Base-by-base conservation (phyloP, 2,113 vertebrate species). In the Menidia beryllina region DNA sequence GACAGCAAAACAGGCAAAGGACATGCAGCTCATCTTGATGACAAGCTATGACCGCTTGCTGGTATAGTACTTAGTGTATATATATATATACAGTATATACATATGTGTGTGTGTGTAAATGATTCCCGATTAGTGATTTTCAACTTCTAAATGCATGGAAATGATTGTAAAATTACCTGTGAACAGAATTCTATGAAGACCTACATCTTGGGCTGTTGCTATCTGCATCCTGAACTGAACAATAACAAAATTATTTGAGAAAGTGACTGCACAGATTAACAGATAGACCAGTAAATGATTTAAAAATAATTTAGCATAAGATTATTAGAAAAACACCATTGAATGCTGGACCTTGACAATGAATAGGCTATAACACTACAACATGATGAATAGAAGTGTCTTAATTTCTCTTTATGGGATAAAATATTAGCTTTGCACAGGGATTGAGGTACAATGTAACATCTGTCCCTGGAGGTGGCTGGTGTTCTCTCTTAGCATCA, bases 401-500 rank as follows among this genome's bases (percentile, higher is more conserved):
- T 53, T 27, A 10, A 26, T 68, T 72, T 55, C 5, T 1, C 38
- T 54, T 9, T 56, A 50, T 6, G 49, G 39, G 11, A 24, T 68
- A 47, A 3, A 45, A 45, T 5, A n/a, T 45, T 7, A 11, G 41
- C 45, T 26, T 59, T 13, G 1, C 30, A 64, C 45, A 43, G 49
- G 47, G 74, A 53, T 70, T 73, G 76, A 81, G 75, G 83, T 84
- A 52, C 8, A 62, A 49, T 69, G 58, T 76, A 63, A 77, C 58
- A 36, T 84, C 39, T 69, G 47, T 84, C 88, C 82, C 83, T 38
- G 54, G 79, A 81, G 86, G 80, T 65, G 83, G 76, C 85, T 77
- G 50, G 14, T 68, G 85, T 86, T 82, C 73, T 83, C 73, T 79
- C 82, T 70, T 83, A 51, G 79, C 77, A 64, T 81, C 58, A 20